Percentiles rank a stretch among this genome's conserved stretches.
Conservation (phyloP, 2,888 invertebrate genomes). For the Escarpia spicata region DNA sequence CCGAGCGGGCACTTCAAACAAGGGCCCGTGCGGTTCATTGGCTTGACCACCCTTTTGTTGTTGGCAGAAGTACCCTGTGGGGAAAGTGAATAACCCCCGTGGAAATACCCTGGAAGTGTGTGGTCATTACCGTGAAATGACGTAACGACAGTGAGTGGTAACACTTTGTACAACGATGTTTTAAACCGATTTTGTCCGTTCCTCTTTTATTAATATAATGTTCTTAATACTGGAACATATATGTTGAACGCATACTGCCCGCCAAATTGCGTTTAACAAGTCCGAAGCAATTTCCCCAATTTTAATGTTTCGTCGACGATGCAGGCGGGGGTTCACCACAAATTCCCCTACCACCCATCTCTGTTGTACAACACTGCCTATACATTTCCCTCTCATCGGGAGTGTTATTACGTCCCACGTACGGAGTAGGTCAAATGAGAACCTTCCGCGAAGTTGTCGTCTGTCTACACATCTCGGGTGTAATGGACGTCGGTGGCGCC, state of each 20-base stretch:
- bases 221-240: too few relatives aligned
- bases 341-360: too few relatives aligned
- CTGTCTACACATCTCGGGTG: neutral
- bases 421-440: too few relatives aligned
- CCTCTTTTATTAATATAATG: too few relatives aligned
- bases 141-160: neutral
- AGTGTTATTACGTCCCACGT: too few relatives aligned
- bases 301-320: too few relatives aligned
- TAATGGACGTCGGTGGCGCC: neutral
- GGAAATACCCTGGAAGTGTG: neutral
- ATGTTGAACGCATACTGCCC: too few relatives aligned
- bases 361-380: too few relatives aligned
- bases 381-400: too few relatives aligned
- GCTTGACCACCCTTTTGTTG: neutral
- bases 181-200: neutral
- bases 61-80: neutral
- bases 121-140: neutral
- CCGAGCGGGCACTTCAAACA: neutral
- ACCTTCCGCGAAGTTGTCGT: neutral
- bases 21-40: neutral
- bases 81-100: neutral
- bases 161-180: neutral
- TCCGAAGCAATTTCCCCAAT: too few relatives aligned
- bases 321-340: too few relatives aligned
- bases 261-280: too few relatives aligned